These are phyloP conservation scores for Sycophila sp. DNA, from an alignment of 1,140 invertebrate species.

Conservation along the genomic window DNA sequence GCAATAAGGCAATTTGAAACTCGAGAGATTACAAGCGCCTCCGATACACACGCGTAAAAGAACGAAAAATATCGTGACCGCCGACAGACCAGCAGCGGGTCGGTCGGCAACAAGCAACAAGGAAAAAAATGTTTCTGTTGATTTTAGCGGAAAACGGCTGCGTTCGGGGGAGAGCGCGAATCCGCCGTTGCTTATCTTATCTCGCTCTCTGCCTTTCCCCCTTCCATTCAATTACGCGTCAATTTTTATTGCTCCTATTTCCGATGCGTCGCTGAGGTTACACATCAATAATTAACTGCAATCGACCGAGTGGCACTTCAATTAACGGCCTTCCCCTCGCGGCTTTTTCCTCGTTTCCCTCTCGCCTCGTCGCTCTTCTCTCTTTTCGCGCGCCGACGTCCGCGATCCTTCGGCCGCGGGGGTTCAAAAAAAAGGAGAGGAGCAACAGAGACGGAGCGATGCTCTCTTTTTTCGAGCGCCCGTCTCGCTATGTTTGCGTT, in stretches of 20 bases:
- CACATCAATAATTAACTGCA: slow-evolving; percentile 39
- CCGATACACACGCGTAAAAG: no score
- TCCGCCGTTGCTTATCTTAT: slow-evolving; percentile 17
- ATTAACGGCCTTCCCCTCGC: slow-evolving; percentile 22
- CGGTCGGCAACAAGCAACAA: background rate
- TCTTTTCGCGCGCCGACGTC: background rate
- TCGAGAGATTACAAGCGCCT: no score
- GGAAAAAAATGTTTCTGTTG: background rate
- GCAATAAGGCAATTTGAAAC: no score
- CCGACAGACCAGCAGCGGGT: no score
- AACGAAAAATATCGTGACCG: no score
- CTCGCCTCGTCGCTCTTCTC: background rate
- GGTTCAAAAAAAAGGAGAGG: slow-evolving; percentile 11
- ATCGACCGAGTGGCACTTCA: slow-evolving; percentile 35
- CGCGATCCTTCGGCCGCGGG: background rate
- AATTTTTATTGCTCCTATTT: slow-evolving; percentile 24
- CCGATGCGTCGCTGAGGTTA: slow-evolving; percentile 19
- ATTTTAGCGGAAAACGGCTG: background rate
- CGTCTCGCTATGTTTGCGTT: no score
- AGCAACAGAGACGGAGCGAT: no score
- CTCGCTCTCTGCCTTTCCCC: background rate
- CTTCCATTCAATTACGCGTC: slow-evolving; percentile 31
- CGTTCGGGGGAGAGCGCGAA: background rate
- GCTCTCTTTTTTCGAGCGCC: no score
- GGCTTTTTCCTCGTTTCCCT: background rate